A percentile compares a stretch with the other conserved stretches of the same genome.
Conservation (phyloP, 1,140 invertebrate genomes). For the Cydia fagiglandana region DNA sequence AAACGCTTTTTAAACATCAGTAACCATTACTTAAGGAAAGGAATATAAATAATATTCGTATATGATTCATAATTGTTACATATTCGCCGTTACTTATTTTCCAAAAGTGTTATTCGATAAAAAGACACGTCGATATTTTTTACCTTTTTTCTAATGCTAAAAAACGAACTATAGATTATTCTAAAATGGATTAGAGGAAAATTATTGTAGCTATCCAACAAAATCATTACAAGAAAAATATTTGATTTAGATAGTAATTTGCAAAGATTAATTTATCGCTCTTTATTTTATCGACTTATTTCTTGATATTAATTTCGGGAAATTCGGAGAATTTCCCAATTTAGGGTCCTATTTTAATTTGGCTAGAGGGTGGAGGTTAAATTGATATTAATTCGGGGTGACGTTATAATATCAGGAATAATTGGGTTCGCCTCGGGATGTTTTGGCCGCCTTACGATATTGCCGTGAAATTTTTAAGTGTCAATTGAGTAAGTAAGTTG, state of each 20-base stretch:
- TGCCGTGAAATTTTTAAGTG: conserved; percentile 2
- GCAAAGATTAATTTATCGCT: neutral
- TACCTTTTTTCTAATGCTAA: too few species aligned
- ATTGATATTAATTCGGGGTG: conserved; percentile 3
- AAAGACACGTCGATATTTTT: too few species aligned
- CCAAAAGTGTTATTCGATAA: too few species aligned
- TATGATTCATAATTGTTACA: too few species aligned
- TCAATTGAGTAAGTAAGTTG: neutral
- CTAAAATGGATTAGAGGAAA: neutral
- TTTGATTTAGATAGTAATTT: neutral
- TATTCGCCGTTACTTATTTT: too few species aligned
- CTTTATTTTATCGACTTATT: neutral
- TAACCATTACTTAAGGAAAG: too few species aligned
- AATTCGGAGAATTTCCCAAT: neutral
- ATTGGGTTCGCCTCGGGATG: neutral
- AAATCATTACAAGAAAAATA: neutral
- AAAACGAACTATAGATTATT: too few species aligned
- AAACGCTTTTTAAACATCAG: too few species aligned
- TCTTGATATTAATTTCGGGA: neutral
- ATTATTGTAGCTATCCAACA: neutral
- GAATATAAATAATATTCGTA: too few species aligned
- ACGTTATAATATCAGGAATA: neutral
- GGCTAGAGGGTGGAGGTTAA: neutral
- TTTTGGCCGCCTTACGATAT: neutral
- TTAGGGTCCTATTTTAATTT: conserved; percentile 4